phyloP scores from a whole-genome alignment of 2,113 vertebrate species.

The Cyanoderma ruficeps region DNA sequence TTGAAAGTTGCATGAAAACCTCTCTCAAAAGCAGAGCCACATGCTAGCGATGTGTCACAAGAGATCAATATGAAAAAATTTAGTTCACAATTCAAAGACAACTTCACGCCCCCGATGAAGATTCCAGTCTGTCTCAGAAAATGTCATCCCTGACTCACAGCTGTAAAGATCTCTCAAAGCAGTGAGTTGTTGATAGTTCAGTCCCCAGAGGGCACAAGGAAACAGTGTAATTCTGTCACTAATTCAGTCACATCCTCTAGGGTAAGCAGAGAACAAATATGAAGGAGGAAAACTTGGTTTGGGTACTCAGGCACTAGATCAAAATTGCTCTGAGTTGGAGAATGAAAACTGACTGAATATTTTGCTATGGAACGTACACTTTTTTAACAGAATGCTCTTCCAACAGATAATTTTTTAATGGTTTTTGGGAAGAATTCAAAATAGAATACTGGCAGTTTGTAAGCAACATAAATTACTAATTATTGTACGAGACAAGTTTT shows the following conservation, averaged over 20 bases:
- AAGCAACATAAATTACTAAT: background rate
- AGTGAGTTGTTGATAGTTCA: background rate
- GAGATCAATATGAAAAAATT: slow-evolving; percentile 10
- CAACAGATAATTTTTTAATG: background rate
- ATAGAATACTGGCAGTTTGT: background rate
- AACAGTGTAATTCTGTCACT: background rate
- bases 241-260: background rate
- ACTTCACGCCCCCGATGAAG: background rate
- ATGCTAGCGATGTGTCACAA: background rate
- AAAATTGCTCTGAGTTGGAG: background rate
- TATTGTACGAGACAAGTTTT: background rate
- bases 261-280: background rate
- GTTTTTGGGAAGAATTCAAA: background rate
- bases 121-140: slow-evolving; percentile 11
- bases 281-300: background rate
- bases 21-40: background rate
- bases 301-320: background rate
- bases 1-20: slow-evolving; percentile 25
- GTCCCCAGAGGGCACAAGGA: background rate
- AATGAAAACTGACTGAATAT: background rate
- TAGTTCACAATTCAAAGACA: slow-evolving; percentile 24
- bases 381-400: background rate
- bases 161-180: slow-evolving; percentile 6
- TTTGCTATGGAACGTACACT: background rate
- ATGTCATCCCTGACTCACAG: slow-evolving; percentile 57